phyloP scores from a whole-genome alignment of 1,140 invertebrate species.

The Cydia pomonella region DNA sequence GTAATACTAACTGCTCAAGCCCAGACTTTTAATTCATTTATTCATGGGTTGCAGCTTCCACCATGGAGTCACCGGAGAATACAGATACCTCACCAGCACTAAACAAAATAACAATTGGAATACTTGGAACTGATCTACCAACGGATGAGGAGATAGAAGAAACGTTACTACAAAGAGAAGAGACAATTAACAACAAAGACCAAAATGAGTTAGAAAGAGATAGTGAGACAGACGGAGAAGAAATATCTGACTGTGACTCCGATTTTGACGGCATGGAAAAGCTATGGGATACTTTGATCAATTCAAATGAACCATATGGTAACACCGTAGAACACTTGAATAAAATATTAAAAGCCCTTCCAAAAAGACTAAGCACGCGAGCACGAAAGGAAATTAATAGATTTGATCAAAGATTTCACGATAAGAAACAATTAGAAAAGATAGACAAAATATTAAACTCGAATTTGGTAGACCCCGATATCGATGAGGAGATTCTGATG shows the following conservation, averaged over 20 bases:
- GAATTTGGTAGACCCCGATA: not conserved
- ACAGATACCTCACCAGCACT: not conserved
- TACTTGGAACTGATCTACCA: not conserved
- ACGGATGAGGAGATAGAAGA: conserved; percentile 5
- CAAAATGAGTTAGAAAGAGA: not conserved
- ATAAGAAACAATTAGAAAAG: not conserved
- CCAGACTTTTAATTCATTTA: too few relatives aligned
- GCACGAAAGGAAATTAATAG: not conserved
- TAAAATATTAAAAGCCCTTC: not conserved
- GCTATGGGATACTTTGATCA: not conserved
- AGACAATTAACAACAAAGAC: not conserved
- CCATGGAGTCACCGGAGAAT: not conserved
- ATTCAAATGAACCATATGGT: not conserved
- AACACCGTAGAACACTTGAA: conserved; percentile 1
- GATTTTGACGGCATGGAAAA: conserved; percentile 5
- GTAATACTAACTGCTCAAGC: too few relatives aligned
- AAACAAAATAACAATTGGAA: not conserved
- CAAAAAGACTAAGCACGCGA: not conserved
- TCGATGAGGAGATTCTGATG: not conserved
- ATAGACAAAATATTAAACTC: not conserved
- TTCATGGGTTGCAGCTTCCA: not conserved
- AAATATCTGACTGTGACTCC: not conserved
- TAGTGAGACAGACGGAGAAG: not conserved
- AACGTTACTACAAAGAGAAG: not conserved
- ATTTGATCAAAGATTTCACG: not conserved